These are phyloP conservation scores for Barnardius zonarius DNA, from an alignment of 2,113 vertebrate genomes.

Conservation along the genomic window DNA sequence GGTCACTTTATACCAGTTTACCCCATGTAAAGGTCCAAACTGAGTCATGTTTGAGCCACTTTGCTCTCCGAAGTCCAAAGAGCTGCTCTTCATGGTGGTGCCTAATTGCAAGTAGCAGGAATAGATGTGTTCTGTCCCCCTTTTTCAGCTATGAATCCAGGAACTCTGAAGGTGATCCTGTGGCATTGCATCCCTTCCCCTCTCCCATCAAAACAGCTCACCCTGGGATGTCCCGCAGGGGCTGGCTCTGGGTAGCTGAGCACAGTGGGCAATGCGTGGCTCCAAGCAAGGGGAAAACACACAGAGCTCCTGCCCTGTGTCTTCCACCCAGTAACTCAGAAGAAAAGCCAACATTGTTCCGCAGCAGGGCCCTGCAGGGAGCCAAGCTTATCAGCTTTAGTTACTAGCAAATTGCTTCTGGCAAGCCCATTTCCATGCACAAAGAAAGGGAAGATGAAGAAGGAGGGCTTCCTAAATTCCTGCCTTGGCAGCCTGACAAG, in stretches of 20 bases:
- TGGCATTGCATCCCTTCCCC: background rate
- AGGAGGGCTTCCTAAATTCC: background rate
- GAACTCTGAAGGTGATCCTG: background rate
- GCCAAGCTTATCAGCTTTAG: constrained; percentile 75
- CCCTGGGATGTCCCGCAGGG: background rate
- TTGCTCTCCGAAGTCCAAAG: background rate
- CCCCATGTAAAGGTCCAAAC: background rate
- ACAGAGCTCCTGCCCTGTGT: background rate
- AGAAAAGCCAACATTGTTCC: constrained; percentile 60
- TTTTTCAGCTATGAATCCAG: background rate
- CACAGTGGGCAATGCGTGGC: accelerated
- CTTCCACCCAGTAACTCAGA: constrained; percentile 36
- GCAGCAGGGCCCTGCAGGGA: background rate
- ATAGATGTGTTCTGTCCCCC: background rate
- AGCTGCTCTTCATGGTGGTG: background rate
- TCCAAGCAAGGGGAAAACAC: background rate
- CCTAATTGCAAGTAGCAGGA: background rate
- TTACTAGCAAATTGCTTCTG: constrained; percentile 73
- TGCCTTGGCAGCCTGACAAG: background rate
- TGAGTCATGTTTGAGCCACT: background rate
- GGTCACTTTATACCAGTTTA: background rate
- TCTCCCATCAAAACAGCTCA: background rate
- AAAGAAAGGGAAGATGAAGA: background rate
- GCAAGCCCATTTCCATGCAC: constrained; percentile 68
- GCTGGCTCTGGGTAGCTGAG: background rate